Conservation (phyloP, 2,113 vertebrate species). For the Lepus americanus region DNA sequence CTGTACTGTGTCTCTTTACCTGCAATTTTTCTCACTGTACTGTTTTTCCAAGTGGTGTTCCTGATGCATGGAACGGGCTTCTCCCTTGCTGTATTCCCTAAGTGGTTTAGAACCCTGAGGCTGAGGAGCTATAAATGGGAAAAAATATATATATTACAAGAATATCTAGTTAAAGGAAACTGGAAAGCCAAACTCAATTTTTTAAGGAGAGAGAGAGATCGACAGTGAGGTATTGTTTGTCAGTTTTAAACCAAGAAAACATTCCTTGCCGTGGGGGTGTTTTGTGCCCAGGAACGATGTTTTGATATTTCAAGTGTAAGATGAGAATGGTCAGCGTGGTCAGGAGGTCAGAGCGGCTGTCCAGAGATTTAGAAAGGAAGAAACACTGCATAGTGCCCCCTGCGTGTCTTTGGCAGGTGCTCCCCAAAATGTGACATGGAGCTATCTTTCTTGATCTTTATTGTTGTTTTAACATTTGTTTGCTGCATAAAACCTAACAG, state of each 20-base stretch:
- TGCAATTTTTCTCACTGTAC: neutral
- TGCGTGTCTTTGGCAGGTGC: neutral
- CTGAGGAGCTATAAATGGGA: neutral
- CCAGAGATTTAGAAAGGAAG: no score
- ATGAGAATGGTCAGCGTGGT: neutral
- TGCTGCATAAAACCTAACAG: neutral
- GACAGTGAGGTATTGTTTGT: neutral
- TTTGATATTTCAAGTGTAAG: neutral
- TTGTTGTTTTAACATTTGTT: neutral
- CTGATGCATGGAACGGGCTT: neutral
- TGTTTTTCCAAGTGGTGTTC: neutral
- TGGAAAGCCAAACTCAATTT: neutral
- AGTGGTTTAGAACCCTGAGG: neutral
- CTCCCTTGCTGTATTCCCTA: neutral
- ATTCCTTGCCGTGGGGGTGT: neutral
- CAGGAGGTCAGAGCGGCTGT: rapidly evolving
- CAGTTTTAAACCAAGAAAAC: conserved; percentile 26
- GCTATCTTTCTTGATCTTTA: neutral
- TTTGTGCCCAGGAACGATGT: neutral
- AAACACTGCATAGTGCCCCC: rapidly evolving
- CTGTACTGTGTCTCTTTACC: neutral
- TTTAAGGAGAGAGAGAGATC: conserved; percentile 44
- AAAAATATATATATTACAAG: neutral
- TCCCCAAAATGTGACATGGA: neutral
- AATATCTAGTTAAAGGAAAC: neutral